Evolutionary conservation across 2,888 invertebrate species (phyloP), one percentile per base, ranked within the genome.

Genomic region (Plutella xylostella): DNA sequence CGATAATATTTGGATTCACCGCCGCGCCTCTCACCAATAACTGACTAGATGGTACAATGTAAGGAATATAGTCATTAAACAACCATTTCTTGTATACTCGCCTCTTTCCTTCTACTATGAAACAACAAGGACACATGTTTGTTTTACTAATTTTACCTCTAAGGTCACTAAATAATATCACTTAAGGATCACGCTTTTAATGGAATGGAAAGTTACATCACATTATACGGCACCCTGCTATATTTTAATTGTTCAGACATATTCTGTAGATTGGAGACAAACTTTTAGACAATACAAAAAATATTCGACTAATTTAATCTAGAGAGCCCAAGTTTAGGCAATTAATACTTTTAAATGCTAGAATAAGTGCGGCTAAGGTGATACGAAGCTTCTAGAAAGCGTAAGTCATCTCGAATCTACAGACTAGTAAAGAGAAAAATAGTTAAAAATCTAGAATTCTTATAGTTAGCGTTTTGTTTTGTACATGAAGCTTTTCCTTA

Each of bases 181-280:
- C 74, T 61, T 65, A 64, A 63, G 60, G 58, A 67, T 69, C 65
- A 68, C 65, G 53, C 56, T 48, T 55, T 39, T 37, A 9, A 34
- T 48, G 72, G 75, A 72, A 73, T 75, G 67, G 68, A 63, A 58
- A 56, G 64, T 66, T 61, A 60, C 60, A 68, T 69, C 68, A 68
- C 70, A 63, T 59, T 44, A 45, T 50, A 51, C 63, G 61, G 60
- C 63, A 63, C 63, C 65, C 62, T 63, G 68, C 52, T 58, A 56
- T 58, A 60, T 56, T 55, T 62, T 4, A 28, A 12, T 28, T 28
- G 28, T 28, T 12, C 28, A 28, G 28, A 28, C 9, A 28, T 28
- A 28, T 28, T 28, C n/a, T 28, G 28, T 28, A 28, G n/a, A 28
- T 4, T 28, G 7, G n/a, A 12, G 9, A 28, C 20, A 12, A 20